A percentile compares a stretch with the other conserved stretches of the same genome.
These are phyloP conservation scores for Xiphophorus hellerii DNA, from an alignment of 2,113 vertebrate species.

Conservation along the genomic window DNA sequence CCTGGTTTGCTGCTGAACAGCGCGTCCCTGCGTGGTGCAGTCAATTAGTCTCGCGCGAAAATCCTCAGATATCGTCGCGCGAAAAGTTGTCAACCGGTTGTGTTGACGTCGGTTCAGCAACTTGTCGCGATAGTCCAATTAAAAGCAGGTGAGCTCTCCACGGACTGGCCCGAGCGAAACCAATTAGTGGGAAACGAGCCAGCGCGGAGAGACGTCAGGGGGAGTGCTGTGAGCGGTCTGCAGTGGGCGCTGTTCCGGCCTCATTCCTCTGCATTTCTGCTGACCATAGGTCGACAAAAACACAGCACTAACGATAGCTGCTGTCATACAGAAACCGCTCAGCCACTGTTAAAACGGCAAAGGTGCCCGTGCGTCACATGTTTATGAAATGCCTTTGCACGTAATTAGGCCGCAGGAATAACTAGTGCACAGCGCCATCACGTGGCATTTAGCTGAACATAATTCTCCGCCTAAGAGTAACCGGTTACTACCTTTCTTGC, in stretches of 20 bases:
- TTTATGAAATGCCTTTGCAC: constrained; percentile 36
- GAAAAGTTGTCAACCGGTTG: neutral
- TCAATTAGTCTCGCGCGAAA: constrained; percentile 23
- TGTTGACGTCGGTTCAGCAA: constrained; percentile 33
- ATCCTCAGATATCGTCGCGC: neutral
- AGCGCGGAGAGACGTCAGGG: neutral
- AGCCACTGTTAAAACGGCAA: neutral
- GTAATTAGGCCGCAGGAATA: neutral
- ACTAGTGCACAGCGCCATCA: constrained; percentile 46
- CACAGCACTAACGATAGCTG: neutral
- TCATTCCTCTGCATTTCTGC: constrained; percentile 26
- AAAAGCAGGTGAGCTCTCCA: constrained; percentile 46
- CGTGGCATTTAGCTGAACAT: constrained; percentile 8
- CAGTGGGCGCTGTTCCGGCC: constrained; percentile 50
- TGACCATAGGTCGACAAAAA: neutral
- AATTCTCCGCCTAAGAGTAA: no score
- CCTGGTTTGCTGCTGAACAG: constrained; percentile 21
- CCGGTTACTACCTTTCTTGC: no score
- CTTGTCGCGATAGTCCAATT: constrained; percentile 57
- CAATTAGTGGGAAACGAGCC: constrained; percentile 45
- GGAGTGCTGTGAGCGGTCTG: constrained; percentile 44
- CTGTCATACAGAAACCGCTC: neutral
- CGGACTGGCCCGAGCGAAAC: neutral
- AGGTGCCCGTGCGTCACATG: constrained; percentile 18
- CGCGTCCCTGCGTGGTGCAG: neutral